A percentile compares a stretch with the other conserved stretches of the same genome.
These are phyloP conservation scores for Micromys minutus DNA, from an alignment of 2,113 vertebrate species.

Conservation along the genomic window DNA sequence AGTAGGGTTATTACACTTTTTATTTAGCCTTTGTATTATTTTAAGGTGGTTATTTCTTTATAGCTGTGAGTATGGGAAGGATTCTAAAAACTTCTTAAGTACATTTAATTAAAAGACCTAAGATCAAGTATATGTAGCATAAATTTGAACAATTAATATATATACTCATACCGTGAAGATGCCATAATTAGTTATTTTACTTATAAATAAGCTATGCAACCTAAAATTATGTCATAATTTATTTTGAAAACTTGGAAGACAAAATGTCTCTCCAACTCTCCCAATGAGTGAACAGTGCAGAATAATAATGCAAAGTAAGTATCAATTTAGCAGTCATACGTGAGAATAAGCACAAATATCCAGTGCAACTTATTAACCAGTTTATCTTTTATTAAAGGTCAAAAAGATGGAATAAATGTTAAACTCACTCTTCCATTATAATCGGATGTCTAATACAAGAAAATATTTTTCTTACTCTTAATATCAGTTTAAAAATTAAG, in stretches of 20 bases:
- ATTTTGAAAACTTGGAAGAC: slow-evolving; percentile 43
- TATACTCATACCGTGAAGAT: not conserved
- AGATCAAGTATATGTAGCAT: not conserved
- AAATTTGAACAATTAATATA: slow-evolving; percentile 13
- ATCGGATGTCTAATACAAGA: not conserved
- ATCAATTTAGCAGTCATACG: not conserved
- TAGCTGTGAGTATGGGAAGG: not conserved
- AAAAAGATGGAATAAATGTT: not conserved
- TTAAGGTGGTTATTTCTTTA: not conserved
- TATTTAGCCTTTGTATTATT: not conserved
- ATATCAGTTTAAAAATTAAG: not conserved
- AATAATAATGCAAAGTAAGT: not conserved
- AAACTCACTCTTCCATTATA: slow-evolving; percentile 32
- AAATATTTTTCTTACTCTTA: not conserved
- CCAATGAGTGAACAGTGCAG: not conserved
- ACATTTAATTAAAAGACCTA: not conserved
- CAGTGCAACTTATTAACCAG: not conserved
- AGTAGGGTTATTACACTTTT: not conserved
- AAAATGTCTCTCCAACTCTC: not conserved
- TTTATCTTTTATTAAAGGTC: slow-evolving; percentile 21
- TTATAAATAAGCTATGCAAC: not conserved
- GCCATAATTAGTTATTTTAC: slow-evolving; percentile 16
- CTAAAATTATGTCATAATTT: not conserved
- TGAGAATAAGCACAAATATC: not conserved
- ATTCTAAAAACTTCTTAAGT: not conserved